A percentile compares a stretch with the other conserved stretches of the same genome.
These are phyloP conservation scores for Cynaeus angustus DNA, from an alignment of 2,888 invertebrate genomes.

Conservation along the genomic window DNA sequence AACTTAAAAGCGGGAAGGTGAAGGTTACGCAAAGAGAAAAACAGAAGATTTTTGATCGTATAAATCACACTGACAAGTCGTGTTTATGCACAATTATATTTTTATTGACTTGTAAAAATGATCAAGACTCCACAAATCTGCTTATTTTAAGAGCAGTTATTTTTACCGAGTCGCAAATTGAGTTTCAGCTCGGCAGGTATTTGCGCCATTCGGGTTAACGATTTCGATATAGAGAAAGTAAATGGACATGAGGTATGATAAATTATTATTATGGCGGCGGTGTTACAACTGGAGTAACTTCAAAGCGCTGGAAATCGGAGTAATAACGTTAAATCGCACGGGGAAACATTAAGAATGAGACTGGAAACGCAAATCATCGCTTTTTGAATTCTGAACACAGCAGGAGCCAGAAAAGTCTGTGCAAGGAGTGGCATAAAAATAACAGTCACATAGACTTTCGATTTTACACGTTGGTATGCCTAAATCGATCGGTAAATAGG, in stretches of 20 bases:
- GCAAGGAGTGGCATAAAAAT: conserved; percentile 1
- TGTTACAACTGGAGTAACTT: conserved; percentile 21
- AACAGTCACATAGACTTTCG: conserved; percentile 15
- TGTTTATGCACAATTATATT: conserved; percentile 6
- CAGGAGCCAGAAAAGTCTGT: conserved; percentile 3
- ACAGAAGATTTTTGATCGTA: not conserved
- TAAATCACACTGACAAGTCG: conserved; percentile 1
- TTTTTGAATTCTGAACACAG: conserved; percentile 5
- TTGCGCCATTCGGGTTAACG: conserved; percentile 37
- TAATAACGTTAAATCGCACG: not conserved
- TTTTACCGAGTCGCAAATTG: conserved; percentile 12
- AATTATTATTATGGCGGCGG: conserved; percentile 28
- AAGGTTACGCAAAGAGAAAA: conserved; percentile 14
- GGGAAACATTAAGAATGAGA: not conserved
- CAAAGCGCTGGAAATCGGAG: conserved; percentile 10
- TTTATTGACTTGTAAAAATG: not conserved
- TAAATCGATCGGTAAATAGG: conserved; percentile 26
- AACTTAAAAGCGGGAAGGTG: conserved; percentile 4
- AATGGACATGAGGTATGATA: conserved; percentile 18
- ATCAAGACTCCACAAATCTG: conserved; percentile 10
- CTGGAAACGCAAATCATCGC: conserved; percentile 16
- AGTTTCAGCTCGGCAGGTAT: conserved; percentile 22
- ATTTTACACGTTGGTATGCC: conserved; percentile 7
- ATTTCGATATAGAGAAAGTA: conserved; percentile 37
- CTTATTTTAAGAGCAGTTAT: conserved; percentile 32